Conservation (phyloP, 1,140 invertebrate genomes). For the Bombus cullumanus region DNA sequence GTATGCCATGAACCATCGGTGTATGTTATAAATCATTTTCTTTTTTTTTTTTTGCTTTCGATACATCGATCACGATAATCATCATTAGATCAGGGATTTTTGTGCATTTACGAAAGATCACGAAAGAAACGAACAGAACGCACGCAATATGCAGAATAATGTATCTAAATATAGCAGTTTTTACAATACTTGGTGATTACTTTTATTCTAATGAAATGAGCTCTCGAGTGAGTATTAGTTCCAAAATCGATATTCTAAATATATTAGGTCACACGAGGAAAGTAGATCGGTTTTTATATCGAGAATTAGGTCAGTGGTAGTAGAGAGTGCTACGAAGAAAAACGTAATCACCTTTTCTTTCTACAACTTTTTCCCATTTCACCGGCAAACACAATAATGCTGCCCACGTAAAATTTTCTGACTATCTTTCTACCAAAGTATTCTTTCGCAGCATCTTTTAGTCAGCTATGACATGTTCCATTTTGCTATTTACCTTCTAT, state of each 20-base stretch:
- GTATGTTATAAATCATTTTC: neutral
- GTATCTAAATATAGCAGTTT: too few species aligned
- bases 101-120: too few species aligned
- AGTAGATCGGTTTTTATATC: neutral
- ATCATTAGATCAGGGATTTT: too few species aligned
- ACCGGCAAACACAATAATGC: neutral
- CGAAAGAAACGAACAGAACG: too few species aligned
- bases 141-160: too few species aligned
- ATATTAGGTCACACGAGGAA: neutral
- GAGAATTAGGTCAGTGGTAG: neutral
- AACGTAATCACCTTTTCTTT: neutral
- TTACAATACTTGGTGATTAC: too few species aligned
- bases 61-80: neutral
- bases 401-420: neutral
- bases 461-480: neutral
- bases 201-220: neutral
- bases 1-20: conserved; percentile 74
- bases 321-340: neutral
- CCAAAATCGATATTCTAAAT: neutral
- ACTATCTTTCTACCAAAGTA: neutral
- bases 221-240: neutral
- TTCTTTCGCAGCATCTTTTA: neutral
- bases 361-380: neutral
- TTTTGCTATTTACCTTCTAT: too few species aligned
- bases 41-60: too few species aligned